Conservation (phyloP, 2,888 invertebrate genomes). For the Trachelus iudaicus region DNA sequence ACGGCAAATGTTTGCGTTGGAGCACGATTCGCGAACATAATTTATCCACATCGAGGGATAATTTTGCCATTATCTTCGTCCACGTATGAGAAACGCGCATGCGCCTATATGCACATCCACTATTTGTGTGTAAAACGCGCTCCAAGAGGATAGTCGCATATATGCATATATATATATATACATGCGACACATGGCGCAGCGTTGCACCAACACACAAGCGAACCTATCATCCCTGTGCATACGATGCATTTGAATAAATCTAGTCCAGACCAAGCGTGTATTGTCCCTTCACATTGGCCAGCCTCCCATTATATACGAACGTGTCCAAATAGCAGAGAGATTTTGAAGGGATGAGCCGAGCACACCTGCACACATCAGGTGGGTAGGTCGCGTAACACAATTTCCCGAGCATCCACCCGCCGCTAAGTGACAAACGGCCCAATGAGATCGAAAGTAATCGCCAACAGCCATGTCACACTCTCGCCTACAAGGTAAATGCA, state of each 20-base stretch:
- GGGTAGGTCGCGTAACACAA: no score
- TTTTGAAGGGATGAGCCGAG: background rate
- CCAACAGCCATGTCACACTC: no score
- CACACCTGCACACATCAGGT: conserved; percentile 4
- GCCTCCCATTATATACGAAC: conserved; percentile 22
- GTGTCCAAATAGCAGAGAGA: conserved; percentile 21
- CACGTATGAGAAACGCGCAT: background rate
- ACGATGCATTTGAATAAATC: conserved; percentile 27
- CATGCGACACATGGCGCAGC: background rate
- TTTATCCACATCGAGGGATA: conserved; percentile 43
- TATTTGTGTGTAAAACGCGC: no score
- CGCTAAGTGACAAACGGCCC: conserved; percentile 1
- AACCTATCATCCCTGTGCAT: background rate
- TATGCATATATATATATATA: background rate
- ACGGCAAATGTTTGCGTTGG: conserved; percentile 33
- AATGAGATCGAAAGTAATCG: conserved; percentile 39
- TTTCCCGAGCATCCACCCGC: no score
- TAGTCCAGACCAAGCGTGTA: conserved; percentile 15
- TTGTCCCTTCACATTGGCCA: conserved; percentile 20
- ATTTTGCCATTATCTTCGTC: conserved; percentile 28
- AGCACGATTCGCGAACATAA: conserved; percentile 33
- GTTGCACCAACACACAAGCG: no score
- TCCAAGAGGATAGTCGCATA: no score
- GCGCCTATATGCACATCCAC: background rate
- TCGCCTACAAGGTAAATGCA: no score